Percentiles rank a stretch among this genome's conserved stretches.
phyloP scores from a whole-genome alignment of 2,888 invertebrate species.

The Sialis lutaria region DNA sequence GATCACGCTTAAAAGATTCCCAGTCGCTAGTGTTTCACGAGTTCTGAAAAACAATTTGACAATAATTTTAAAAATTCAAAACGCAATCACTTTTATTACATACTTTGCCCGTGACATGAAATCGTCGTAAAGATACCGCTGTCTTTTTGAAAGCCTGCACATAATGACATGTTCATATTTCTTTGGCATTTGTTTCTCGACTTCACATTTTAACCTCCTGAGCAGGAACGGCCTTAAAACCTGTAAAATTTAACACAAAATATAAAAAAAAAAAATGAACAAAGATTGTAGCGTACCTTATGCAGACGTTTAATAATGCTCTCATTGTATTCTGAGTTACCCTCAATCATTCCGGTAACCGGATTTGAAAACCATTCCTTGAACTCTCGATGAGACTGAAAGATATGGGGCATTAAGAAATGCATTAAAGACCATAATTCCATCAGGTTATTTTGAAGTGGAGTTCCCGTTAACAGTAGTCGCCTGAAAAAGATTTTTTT shows the following conservation, averaged over 20 bases:
- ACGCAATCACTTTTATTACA: conserved; percentile 21
- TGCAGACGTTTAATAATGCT: conserved; percentile 75
- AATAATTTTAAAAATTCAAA: conserved; percentile 5
- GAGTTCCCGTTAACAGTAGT: conserved; percentile 82
- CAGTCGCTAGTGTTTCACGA: conserved; percentile 78
- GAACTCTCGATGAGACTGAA: conserved; percentile 89
- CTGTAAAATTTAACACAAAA: conserved; percentile 25
- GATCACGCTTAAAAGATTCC: conserved; percentile 87
- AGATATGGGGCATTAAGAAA: conserved; percentile 94
- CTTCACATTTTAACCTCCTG: conserved; percentile 81
- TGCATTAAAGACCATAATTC: conserved; percentile 98
- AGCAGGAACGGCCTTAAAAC: conserved; percentile 86
- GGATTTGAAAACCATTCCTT: conserved; percentile 99
- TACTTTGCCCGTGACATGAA: conserved; percentile 94
- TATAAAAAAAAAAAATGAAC: conserved; percentile 4
- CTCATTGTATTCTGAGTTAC: conserved; percentile 80
- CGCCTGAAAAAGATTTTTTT: conserved; percentile 36
- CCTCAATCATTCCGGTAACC: conserved; percentile 90
- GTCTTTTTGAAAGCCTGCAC: conserved; percentile 88
- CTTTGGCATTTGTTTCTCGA: conserved; percentile 93
- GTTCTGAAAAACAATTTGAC: conserved; percentile 45
- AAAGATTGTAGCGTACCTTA: conserved; percentile 41
- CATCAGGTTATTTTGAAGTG: conserved; percentile 89
- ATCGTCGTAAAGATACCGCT: conserved; percentile 95
- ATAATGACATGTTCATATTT: conserved; percentile 91